phyloP scores from a whole-genome alignment of 1,140 invertebrate species.

The Aradophagus sp. region DNA sequence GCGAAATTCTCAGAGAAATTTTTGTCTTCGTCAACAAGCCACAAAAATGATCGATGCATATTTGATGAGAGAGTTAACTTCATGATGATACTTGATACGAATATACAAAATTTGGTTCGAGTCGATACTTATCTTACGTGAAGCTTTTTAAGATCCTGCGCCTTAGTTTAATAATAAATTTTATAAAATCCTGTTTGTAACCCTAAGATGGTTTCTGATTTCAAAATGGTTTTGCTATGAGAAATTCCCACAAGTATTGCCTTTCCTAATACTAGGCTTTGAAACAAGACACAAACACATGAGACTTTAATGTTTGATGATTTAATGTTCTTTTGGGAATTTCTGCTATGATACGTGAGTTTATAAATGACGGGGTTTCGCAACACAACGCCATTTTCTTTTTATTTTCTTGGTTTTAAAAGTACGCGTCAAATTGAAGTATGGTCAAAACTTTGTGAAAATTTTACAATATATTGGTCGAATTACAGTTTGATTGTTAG shows the following conservation, averaged over 20 bases:
- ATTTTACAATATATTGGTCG: no score
- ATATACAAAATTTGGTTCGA: slow-evolving; percentile 41
- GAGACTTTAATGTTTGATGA: no score
- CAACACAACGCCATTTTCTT: no score
- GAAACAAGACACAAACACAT: no score
- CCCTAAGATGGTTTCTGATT: slow-evolving; percentile 25
- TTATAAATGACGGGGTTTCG: no score
- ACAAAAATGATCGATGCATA: slow-evolving; percentile 17
- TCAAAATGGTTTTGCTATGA: slow-evolving; percentile 8
- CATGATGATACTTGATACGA: slow-evolving; percentile 33
- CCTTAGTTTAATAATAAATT: slow-evolving; percentile 28
- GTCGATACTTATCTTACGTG: slow-evolving; percentile 21
- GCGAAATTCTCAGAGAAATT: slow-evolving; percentile 29
- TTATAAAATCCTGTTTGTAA: slow-evolving; percentile 34
- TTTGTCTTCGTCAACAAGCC: slow-evolving; percentile 15
- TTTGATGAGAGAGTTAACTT: slow-evolving; percentile 17
- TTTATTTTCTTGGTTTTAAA: no score
- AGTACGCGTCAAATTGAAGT: no score
- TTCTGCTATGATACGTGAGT: no score
- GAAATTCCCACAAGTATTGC: slow-evolving; percentile 11
- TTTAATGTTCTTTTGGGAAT: no score
- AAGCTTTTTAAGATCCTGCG: slow-evolving; percentile 38
- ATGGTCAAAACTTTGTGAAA: no score
- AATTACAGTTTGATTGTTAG: no score
- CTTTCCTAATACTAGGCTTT: no score